Percentiles rank a stretch among this genome's conserved stretches.
phyloP scores from a whole-genome alignment of 1,140 invertebrate genomes.

The Idris sp. region DNA sequence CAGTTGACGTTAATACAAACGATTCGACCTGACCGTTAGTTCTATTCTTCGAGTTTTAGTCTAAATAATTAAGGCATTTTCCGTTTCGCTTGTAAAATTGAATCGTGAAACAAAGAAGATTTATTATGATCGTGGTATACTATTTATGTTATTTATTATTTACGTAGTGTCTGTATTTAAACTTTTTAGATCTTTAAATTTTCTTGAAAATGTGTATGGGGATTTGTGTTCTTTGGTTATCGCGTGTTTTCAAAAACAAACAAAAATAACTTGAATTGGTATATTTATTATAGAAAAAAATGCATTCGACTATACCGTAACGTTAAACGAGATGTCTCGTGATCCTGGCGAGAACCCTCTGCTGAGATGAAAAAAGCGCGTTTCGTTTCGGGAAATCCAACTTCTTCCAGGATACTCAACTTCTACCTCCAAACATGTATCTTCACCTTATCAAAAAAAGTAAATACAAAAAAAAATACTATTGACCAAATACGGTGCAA shows the following conservation, averaged over 20 bases:
- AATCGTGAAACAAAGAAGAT: no score
- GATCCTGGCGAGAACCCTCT: slow-evolving; percentile 47
- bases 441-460: slow-evolving; percentile 46
- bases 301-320: slow-evolving; percentile 18
- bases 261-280: no score
- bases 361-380: slow-evolving; percentile 19
- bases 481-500: slow-evolving; percentile 17
- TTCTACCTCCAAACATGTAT: slow-evolving; percentile 57
- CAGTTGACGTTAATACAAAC: slow-evolving; percentile 18
- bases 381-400: slow-evolving; percentile 32
- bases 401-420: slow-evolving; percentile 51
- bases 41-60: slow-evolving; percentile 22
- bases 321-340: slow-evolving; percentile 25
- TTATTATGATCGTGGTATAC: no score
- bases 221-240: no score
- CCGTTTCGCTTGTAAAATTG: slow-evolving; percentile 13
- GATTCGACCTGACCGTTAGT: slow-evolving; percentile 28
- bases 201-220: no score
- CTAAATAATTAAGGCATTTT: slow-evolving; percentile 17
- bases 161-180: no score
- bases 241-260: no score
- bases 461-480: slow-evolving; percentile 14
- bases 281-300: slow-evolving; percentile 46
- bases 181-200: no score
- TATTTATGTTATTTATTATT: no score